These are phyloP conservation scores for Alviniconcha strummeri DNA, from an alignment of 2,888 invertebrate genomes.

Conservation along the genomic window DNA sequence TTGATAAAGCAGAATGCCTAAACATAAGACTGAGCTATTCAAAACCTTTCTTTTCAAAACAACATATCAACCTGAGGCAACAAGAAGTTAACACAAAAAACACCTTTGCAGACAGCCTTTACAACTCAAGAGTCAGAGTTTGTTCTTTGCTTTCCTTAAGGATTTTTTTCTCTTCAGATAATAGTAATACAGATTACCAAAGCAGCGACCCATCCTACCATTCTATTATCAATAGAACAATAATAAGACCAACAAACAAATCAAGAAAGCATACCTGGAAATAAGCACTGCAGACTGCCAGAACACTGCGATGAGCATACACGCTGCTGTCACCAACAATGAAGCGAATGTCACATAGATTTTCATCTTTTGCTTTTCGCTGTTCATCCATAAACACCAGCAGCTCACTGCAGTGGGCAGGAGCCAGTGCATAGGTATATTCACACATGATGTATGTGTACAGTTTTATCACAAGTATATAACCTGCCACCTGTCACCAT, in stretches of 20 bases:
- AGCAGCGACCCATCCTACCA: too few species aligned
- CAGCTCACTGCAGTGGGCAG: constrained; percentile 7
- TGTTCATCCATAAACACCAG: constrained; percentile 11
- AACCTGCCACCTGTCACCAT: neutral
- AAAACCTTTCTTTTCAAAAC: too few species aligned
- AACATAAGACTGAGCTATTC: too few species aligned
- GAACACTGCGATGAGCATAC: constrained; percentile 31
- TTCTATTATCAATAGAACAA: too few species aligned
- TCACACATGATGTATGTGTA: neutral
- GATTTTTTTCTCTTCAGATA: too few species aligned
- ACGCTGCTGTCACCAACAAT: neutral
- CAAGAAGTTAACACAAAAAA: too few species aligned
- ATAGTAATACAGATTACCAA: too few species aligned
- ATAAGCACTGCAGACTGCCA: constrained; percentile 29
- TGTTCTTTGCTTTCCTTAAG: too few species aligned
- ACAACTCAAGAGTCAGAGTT: too few species aligned
- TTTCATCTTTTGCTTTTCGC: neutral
- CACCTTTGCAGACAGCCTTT: too few species aligned
- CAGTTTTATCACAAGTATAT: neutral
- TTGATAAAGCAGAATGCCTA: too few species aligned
- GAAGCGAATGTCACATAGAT: constrained; percentile 25
- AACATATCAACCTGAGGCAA: too few species aligned
- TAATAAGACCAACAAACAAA: neutral
- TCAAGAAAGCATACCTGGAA: constrained; percentile 13
- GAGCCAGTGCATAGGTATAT: neutral